A percentile compares a stretch with the other conserved stretches of the same genome.
Evolutionary conservation across 2,888 invertebrate genomes (phyloP).

Genomic region (Drosophila parthenogenetica): DNA sequence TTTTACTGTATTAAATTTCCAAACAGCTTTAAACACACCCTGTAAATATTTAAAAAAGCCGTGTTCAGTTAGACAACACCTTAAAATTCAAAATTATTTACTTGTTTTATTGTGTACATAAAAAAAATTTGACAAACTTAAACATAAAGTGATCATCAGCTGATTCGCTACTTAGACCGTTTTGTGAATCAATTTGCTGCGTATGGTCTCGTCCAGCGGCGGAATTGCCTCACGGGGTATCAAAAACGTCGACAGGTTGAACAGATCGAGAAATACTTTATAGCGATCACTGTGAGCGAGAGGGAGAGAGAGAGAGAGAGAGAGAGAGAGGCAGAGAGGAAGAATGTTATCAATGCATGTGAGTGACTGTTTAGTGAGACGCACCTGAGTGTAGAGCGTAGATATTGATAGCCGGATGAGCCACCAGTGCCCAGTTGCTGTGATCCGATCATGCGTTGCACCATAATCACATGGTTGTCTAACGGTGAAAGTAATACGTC

Average conservation of each 20-base stretch:
- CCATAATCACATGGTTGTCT: constrained; percentile 99
- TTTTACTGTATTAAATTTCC: too few species aligned
- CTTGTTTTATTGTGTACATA: too few species aligned
- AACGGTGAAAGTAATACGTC: constrained; percentile 67
- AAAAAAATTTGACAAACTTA: too few species aligned
- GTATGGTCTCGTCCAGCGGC: constrained; percentile 92
- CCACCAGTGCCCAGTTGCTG: constrained; percentile 98
- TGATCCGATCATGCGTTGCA: constrained; percentile 99
- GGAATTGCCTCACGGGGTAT: constrained; percentile 97
- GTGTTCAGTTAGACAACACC: too few species aligned
- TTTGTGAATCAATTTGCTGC: constrained; percentile 77
- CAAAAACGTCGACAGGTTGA: constrained; percentile 98
- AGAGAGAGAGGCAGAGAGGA: not conserved
- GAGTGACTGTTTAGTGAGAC: not conserved
- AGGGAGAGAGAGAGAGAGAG: not conserved
- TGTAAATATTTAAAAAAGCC: too few species aligned
- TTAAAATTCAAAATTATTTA: not conserved
- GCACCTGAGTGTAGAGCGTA: constrained; percentile 97
- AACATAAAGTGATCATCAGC: not conserved
- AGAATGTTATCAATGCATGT: not conserved
- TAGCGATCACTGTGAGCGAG: constrained; percentile 94
- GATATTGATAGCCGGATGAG: constrained; percentile 98
- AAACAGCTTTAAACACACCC: too few species aligned
- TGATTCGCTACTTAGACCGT: constrained; percentile 24
- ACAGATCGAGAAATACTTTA: constrained; percentile 98